Evolutionary conservation across 2,797 vertebrate genomes (phyloP).

Genomic region (Linurgus olivaceus): DNA sequence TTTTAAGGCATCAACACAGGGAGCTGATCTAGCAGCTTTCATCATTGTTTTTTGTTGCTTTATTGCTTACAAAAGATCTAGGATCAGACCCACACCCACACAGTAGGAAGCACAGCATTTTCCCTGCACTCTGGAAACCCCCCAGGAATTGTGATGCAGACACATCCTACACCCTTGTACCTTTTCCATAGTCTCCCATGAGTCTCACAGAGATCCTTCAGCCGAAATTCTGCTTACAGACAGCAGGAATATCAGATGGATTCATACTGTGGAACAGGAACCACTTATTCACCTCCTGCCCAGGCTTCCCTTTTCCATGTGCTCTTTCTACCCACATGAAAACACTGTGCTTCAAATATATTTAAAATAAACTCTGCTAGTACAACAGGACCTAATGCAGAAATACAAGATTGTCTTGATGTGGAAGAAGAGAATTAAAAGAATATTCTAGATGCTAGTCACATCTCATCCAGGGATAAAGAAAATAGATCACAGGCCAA

Average conservation of each 20-base stretch:
- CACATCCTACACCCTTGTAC: slow-evolving; percentile 23
- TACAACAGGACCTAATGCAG: background rate
- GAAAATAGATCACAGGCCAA: background rate
- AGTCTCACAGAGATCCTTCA: slow-evolving; percentile 83
- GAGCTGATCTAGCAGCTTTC: background rate
- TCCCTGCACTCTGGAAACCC: background rate
- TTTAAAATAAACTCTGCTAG: background rate
- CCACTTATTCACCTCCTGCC: slow-evolving; percentile 57
- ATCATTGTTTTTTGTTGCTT: background rate
- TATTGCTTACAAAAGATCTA: background rate
- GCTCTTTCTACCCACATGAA: background rate
- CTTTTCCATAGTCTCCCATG: slow-evolving; percentile 80
- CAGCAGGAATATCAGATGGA: slow-evolving; percentile 50
- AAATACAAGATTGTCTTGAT: background rate
- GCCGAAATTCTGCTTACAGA: slow-evolving; percentile 82
- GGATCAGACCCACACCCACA: background rate
- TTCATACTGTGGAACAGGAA: slow-evolving; percentile 81
- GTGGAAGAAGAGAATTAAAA: background rate
- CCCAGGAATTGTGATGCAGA: background rate
- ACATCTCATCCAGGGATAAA: background rate
- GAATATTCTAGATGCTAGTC: background rate
- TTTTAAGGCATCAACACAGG: background rate
- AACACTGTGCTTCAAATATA: background rate
- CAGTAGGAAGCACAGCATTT: background rate
- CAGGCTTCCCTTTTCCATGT: background rate